phyloP scores from a whole-genome alignment of 2,113 vertebrate genomes.

The Oncorhynchus kisutch region DNA sequence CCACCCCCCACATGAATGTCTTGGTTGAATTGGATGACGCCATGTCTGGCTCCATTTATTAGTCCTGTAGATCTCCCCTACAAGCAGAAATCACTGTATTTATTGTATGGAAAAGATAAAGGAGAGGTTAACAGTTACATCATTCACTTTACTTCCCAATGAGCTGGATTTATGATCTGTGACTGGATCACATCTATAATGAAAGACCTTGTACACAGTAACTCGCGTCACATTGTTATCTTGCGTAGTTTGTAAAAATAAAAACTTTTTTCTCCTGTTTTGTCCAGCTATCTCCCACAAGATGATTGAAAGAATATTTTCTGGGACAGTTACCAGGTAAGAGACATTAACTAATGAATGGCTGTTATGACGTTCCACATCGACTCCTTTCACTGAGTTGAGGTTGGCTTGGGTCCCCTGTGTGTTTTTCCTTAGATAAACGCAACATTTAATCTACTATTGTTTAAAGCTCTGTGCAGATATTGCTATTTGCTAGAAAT shows the following conservation, averaged over 20 bases:
- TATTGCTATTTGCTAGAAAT: too few species aligned
- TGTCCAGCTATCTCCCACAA: conserved; percentile 82
- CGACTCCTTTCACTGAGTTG: too few species aligned
- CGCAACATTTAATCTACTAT: too few species aligned
- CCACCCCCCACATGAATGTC: conserved; percentile 26
- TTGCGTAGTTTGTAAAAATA: conserved; percentile 17
- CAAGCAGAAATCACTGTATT: conserved; percentile 35
- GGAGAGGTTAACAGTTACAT: conserved; percentile 3
- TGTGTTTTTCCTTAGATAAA: too few species aligned
- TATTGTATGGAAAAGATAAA: conserved; percentile 52
- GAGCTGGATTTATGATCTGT: conserved; percentile 54
- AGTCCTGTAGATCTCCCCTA: conserved; percentile 27
- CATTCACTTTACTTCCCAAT: conserved; percentile 11
- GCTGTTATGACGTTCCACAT: neutral
- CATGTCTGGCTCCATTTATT: conserved; percentile 61
- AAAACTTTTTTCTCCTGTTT: conserved; percentile 6
- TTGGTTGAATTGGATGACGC: conserved; percentile 50
- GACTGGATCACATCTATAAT: conserved; percentile 52
- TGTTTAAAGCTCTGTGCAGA: too few species aligned
- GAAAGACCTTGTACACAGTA: conserved; percentile 27
- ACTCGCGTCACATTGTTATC: conserved; percentile 16
- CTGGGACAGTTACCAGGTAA: conserved; percentile 90
- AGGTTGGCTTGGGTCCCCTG: too few species aligned
- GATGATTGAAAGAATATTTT: conserved; percentile 94
- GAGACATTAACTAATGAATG: conserved; percentile 6